Evolutionary conservation across 2,888 invertebrate species (phyloP), one percentile per base, ranked within the genome.

Genomic region (Embidobia sp.): DNA sequence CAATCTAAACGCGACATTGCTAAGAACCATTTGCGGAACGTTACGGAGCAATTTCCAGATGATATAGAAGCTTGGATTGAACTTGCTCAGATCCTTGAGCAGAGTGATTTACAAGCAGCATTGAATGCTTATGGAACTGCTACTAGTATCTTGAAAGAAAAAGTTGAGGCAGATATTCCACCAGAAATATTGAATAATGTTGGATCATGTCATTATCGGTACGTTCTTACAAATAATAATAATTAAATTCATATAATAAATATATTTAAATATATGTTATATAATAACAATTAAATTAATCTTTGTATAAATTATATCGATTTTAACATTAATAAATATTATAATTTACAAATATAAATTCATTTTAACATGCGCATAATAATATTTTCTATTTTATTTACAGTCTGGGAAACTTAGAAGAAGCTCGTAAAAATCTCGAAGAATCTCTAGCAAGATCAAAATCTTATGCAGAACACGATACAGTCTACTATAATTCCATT

Each of bases 61-160:
- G 99, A 99, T 89, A 97, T 99, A 1, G 99, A 99, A 89, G 99
- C 98, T 0, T 99, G 98, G 98, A 98, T 99, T 82, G 99, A 99
- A 89, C 90, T 99, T 79, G 99, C 99, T 0, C 99, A 99, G 91
- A 98, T 99, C 88, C 91, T 99, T 77, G 99, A 99, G 88, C 97
- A 98, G 86, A 95, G 95, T 81, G 99, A 99, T 91, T 91, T 97
- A 63, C 92, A 92, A 90, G 92, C 87, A 44, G 96, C 99, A 0
- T 90, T 99, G 29, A 94, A 94, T 83, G 98, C 98, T 0, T 99
- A 99, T 88, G 96, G 94, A 51, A 98, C 96, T 18, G 98, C 98
- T 2, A 97, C 96, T 80, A 94, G 94, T 84, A 96, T 99, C 75
- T 91, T 99, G 35, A 95, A 95, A 83, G 98, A 98, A 80, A 96